These are phyloP conservation scores for Cotesia chilonis DNA, from an alignment of 1,140 invertebrate genomes.

Conservation along the genomic window DNA sequence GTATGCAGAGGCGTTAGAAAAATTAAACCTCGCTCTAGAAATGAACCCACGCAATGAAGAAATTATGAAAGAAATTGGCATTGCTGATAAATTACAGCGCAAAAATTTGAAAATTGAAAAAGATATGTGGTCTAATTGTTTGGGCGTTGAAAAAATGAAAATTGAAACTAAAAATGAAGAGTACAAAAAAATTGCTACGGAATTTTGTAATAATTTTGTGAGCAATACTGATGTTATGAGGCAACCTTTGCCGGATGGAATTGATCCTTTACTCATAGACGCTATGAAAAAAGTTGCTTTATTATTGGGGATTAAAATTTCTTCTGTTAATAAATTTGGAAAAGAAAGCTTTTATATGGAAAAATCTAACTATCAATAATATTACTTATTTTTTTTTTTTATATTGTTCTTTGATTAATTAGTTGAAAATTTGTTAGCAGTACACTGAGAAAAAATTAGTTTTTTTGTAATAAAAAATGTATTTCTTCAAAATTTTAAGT, in stretches of 20 bases:
- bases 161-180: conserved; percentile 30
- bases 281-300: no score
- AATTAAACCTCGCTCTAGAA: conserved; percentile 45
- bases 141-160: conserved; percentile 38
- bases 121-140: conserved; percentile 51
- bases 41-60: conserved; percentile 41
- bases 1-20: conserved; percentile 46
- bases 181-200: conserved; percentile 43
- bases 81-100: conserved; percentile 42
- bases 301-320: no score
- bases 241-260: conserved; percentile 50
- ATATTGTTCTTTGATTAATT: no score
- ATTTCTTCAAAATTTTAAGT: no score
- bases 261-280: no score
- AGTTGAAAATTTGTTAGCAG: no score
- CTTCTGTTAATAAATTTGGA: no score
- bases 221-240: conserved; percentile 40
- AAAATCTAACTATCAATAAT: no score
- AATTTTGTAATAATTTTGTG: conserved; percentile 49
- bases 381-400: no score
- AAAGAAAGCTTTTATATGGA: no score
- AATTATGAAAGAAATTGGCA: conserved; percentile 44
- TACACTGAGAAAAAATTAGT: no score
- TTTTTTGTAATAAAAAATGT: no score
- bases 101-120: conserved; percentile 47